Evolutionary conservation across 2,113 vertebrate species (phyloP).

Genomic region (Gorilla gorilla): DNA sequence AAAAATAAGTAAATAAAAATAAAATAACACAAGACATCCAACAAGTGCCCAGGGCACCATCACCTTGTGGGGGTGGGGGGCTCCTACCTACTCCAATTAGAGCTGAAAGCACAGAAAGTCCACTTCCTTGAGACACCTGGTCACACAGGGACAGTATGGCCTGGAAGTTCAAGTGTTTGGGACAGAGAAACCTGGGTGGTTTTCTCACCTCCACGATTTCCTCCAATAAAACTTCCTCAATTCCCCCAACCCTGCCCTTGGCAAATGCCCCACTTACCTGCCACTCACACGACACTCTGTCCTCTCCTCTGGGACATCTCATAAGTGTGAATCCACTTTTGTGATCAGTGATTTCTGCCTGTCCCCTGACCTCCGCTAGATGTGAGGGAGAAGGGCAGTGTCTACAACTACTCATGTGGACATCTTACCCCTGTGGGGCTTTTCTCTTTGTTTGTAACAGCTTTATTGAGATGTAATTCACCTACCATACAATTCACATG

Average conservation of each 20-base stretch:
- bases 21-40: too few relatives aligned
- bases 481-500: too few relatives aligned
- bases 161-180: not conserved
- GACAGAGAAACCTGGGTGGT: too few relatives aligned
- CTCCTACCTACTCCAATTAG: accelerated
- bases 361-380: not conserved
- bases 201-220: not conserved
- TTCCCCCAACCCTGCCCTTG: not conserved
- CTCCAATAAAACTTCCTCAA: not conserved
- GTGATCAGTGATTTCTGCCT: not conserved
- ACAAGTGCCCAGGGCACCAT: not conserved
- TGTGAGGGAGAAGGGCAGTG: not conserved
- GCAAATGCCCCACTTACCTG: not conserved
- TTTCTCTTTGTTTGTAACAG: not conserved
- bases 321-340: not conserved
- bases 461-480: not conserved
- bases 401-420: not conserved
- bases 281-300: accelerated
- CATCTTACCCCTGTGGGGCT: accelerated
- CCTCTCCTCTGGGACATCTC: not conserved
- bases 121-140: not conserved
- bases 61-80: not conserved
- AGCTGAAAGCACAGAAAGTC: not conserved
- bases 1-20: not conserved
- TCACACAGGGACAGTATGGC: not conserved